Conservation (phyloP, 2,888 invertebrate genomes). For the Aelia acuminata region DNA sequence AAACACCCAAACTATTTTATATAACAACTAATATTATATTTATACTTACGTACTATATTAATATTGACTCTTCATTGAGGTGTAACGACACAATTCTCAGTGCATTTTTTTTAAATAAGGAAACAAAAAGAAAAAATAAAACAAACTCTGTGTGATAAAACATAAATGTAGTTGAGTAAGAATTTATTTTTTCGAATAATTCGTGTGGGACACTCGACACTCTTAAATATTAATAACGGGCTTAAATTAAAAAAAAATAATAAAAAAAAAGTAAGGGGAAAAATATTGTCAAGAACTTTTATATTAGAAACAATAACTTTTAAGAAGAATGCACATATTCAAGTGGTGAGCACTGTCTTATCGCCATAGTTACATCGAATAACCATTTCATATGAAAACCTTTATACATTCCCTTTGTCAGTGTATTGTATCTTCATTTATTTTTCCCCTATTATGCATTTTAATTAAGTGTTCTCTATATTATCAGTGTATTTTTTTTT, state of each 20-base stretch:
- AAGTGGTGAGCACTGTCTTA: constrained; percentile 34
- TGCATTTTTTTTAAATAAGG: constrained; percentile 57
- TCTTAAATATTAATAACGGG: constrained; percentile 53
- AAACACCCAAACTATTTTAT: constrained; percentile 59
- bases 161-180: constrained; percentile 57
- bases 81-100: constrained; percentile 59
- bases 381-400: constrained; percentile 41
- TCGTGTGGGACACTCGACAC: constrained; percentile 58
- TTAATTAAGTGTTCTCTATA: constrained; percentile 52
- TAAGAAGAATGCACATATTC: constrained; percentile 56
- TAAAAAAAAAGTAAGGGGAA: constrained; percentile 37
- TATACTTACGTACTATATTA: constrained; percentile 48
- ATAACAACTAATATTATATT: constrained; percentile 59
- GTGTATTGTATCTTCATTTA: constrained; percentile 28
- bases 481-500: constrained; percentile 51
- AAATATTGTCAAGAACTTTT: constrained; percentile 43
- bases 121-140: constrained; percentile 56
- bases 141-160: constrained; percentile 57
- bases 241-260: constrained; percentile 49
- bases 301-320: constrained; percentile 49
- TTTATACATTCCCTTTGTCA: constrained; percentile 55
- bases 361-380: constrained; percentile 52
- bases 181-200: constrained; percentile 60
- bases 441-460: constrained; percentile 57
- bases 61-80: constrained; percentile 56